Evolutionary conservation across 2,113 vertebrate species (phyloP).

Genomic region (Marmota monax): DNA sequence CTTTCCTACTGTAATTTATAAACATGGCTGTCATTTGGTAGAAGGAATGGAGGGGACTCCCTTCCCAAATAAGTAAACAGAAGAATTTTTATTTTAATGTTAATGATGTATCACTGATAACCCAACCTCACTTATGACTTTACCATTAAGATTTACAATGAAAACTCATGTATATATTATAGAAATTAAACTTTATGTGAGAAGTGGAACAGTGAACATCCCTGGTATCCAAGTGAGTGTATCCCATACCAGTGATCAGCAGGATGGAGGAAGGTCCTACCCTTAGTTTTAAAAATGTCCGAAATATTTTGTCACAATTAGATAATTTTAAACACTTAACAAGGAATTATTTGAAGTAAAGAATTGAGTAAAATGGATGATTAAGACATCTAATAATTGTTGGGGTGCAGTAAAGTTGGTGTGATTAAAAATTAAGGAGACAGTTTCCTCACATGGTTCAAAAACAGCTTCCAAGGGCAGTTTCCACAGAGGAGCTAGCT

Average conservation of each 20-base stretch:
- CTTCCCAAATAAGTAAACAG: not conserved
- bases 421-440: not conserved
- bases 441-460: not conserved
- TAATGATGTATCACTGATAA: not conserved
- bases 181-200: not conserved
- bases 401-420: not conserved
- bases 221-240: not conserved
- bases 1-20: not conserved
- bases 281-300: not conserved
- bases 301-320: conserved; percentile 20
- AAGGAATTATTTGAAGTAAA: conserved; percentile 41
- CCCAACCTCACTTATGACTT: not conserved
- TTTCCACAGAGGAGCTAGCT: not conserved
- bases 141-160: not conserved
- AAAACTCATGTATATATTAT: not conserved
- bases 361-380: not conserved
- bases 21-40: no score
- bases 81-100: not conserved
- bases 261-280: not conserved
- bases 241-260: not conserved
- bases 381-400: not conserved
- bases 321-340: conserved; percentile 12
- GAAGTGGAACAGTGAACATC: not conserved
- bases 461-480: not conserved
- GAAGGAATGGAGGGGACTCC: not conserved